Evolutionary conservation across 2,888 invertebrate genomes (phyloP).

Genomic region (Papilio protenor): DNA sequence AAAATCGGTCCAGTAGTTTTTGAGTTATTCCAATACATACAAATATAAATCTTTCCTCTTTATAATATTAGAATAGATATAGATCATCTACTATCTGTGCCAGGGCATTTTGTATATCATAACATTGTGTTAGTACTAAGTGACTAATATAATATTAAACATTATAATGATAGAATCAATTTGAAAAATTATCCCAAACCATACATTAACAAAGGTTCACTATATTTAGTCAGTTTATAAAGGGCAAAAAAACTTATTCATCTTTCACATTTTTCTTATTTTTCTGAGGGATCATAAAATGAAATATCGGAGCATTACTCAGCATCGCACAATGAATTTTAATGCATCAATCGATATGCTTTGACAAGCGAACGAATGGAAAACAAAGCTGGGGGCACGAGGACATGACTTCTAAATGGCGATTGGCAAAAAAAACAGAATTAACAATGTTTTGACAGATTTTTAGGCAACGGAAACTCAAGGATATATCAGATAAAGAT

Average conservation of each 20-base stretch:
- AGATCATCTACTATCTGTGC: too few species aligned
- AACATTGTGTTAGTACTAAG: background rate
- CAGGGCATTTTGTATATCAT: background rate
- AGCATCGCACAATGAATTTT: constrained; percentile 15
- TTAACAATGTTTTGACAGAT: background rate
- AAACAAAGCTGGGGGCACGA: constrained; percentile 10
- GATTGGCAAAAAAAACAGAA: constrained; percentile 16
- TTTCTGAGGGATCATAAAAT: constrained; percentile 3
- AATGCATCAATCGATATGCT: constrained; percentile 4
- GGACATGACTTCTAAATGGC: constrained; percentile 30
- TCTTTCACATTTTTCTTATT: background rate
- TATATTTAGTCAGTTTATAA: background rate
- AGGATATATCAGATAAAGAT: background rate
- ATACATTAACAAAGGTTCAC: too few species aligned
- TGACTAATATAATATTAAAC: background rate
- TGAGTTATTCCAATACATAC: too few species aligned
- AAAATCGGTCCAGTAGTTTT: too few species aligned
- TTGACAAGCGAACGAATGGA: constrained; percentile 17
- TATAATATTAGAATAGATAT: too few species aligned
- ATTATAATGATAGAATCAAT: too few species aligned
- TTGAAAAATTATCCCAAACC: too few species aligned
- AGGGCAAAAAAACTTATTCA: background rate
- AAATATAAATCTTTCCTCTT: too few species aligned
- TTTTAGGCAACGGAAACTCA: background rate
- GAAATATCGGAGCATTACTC: constrained; percentile 7